Evolutionary conservation across 1,140 invertebrate genomes (phyloP), one percentile per base, ranked within the genome.

Genomic region (Bombus confusus): DNA sequence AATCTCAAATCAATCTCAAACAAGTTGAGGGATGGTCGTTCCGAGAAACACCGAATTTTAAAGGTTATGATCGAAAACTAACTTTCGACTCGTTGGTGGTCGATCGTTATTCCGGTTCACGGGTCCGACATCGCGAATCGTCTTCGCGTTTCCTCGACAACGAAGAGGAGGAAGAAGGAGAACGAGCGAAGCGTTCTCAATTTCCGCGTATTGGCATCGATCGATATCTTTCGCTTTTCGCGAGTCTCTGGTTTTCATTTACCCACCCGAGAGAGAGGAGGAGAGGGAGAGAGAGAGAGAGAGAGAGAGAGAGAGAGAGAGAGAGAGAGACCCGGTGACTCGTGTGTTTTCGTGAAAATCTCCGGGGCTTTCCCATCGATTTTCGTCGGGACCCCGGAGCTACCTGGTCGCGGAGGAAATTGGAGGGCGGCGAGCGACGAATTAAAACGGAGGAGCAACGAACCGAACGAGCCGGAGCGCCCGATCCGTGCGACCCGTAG

Each of bases 321-420:
- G 57, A 25, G 25, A 10, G 57, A 59, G 25, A n/a, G 59, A 62
- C 15, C 37, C 41, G 57, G 84, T 76, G 80, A 86, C 80, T 86
- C 78, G 78, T 68, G 79, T 71, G 80, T 83, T 86, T 86, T 86
- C 85, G 85, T 83, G 85, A 86, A 80, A 86, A 86, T 76, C 64
- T 75, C 85, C 59, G 31, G 85, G 85, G 79, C 43, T 83, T 76
- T 80, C 72, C 59, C 85, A 86, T 86, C 85, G 85, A 86, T 86
- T 86, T 83, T 82, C 85, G 85, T 86, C 85, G 57, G 71, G 57
- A 73, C 68, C 39, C 31, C 68, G 71, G 59, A 75, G 71, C 78
- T 85, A 85, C 84, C 84, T 85, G 84, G 57, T 80, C 84, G 84
- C 84, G 78, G 77, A 85, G 84, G 79, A 85, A 85, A 85, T 85